phyloP scores from a whole-genome alignment of 2,888 invertebrate genomes.

The Leucophenga maculata region DNA sequence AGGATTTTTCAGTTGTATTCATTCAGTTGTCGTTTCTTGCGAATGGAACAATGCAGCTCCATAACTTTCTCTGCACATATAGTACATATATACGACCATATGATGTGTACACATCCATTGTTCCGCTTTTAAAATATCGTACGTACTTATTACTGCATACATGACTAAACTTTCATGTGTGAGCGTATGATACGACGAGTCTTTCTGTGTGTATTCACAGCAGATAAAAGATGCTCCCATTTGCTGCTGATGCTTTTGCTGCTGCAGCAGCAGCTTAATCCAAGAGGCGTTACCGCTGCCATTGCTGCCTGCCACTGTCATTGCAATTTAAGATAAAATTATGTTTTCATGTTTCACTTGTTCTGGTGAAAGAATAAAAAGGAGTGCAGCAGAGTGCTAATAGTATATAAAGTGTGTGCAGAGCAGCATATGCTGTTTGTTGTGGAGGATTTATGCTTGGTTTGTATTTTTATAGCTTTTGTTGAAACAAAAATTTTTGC shows the following conservation, averaged over 20 bases:
- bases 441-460: conserved; percentile 9
- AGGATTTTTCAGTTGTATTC: conserved; percentile 54
- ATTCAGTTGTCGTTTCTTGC: conserved; percentile 39
- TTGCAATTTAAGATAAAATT: conserved; percentile 62
- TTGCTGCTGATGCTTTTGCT: background rate
- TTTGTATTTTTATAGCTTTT: background rate
- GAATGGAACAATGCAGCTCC: conserved; percentile 38
- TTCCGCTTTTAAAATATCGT: conserved; percentile 12
- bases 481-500: background rate
- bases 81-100: no score
- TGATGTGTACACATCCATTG: background rate
- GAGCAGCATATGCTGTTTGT: background rate
- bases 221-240: conserved; percentile 36
- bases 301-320: conserved; percentile 52
- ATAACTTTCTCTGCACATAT: background rate
- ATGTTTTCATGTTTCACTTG: conserved; percentile 59
- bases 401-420: background rate
- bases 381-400: background rate
- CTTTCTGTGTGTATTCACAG: conserved; percentile 12
- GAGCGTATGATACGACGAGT: conserved; percentile 24
- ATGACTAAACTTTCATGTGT: conserved; percentile 37
- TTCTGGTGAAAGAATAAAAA: background rate
- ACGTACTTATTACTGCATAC: conserved; percentile 18
- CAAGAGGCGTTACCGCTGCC: conserved; percentile 46
- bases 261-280: conserved; percentile 36